Evolutionary conservation across 2,113 vertebrate genomes (phyloP).

Genomic region (Leuciscus idus): DNA sequence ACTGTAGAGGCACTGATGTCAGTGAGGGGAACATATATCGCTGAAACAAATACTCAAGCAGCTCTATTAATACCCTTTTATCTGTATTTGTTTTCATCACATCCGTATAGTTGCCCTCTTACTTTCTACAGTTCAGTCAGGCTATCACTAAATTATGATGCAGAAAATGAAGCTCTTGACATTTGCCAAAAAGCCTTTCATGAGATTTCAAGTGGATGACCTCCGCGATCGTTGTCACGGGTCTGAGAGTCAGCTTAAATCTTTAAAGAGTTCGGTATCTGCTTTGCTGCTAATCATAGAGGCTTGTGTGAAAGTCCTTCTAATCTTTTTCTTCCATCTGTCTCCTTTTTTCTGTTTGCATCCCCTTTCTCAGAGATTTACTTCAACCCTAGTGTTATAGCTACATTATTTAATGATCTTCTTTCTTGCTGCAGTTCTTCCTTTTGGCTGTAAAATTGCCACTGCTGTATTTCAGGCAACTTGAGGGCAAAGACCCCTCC

Average conservation of each 20-base stretch:
- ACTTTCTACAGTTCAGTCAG: neutral
- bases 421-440: neutral
- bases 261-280: neutral
- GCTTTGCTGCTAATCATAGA: constrained; percentile 11
- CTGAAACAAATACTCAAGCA: neutral
- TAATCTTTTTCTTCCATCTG: neutral
- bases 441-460: neutral
- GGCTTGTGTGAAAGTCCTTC: constrained; percentile 19
- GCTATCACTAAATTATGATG: constrained; percentile 40
- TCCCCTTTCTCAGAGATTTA: neutral
- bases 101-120: constrained; percentile 24
- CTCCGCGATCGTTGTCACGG: constrained; percentile 8
- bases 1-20: neutral
- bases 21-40: neutral
- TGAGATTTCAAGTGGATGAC: constrained; percentile 11
- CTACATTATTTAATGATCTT: constrained; percentile 8
- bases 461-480: neutral
- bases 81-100: constrained; percentile 15
- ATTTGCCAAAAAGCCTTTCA: constrained; percentile 15
- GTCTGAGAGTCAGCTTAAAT: neutral
- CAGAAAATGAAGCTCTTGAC: constrained; percentile 38
- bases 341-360: neutral
- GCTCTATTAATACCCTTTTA: constrained; percentile 28
- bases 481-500: neutral
- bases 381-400: neutral